Evolutionary conservation across 2,888 invertebrate genomes (phyloP).

Genomic region (Sesamia inferens): DNA sequence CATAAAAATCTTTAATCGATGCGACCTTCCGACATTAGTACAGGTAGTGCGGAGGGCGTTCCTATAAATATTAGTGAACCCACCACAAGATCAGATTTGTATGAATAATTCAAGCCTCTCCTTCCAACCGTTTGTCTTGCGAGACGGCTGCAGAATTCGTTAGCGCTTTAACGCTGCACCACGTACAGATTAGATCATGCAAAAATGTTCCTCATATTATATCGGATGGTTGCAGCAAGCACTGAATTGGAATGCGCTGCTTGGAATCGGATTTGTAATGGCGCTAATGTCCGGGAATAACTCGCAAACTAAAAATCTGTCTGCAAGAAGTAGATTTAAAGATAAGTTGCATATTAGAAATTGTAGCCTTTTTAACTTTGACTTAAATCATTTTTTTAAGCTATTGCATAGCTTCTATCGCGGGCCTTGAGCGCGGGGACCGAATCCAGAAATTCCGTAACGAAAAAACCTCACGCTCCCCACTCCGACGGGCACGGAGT

Average conservation of each 20-base stretch:
- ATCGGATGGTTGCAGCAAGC: conserved; percentile 44
- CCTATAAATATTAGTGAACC: conserved; percentile 53
- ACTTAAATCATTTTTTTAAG: too few species aligned
- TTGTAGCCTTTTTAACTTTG: too few species aligned
- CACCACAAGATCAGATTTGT: conserved; percentile 57
- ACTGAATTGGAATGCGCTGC: conserved; percentile 44
- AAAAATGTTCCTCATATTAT: conserved; percentile 56
- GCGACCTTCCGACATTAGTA: background rate
- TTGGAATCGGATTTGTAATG: background rate
- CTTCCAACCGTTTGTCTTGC: conserved; percentile 52
- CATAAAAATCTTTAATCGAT: background rate
- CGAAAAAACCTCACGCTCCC: too few species aligned
- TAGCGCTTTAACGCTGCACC: conserved; percentile 61
- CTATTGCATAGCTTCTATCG: too few species aligned
- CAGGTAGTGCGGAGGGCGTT: conserved; percentile 29
- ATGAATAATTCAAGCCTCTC: conserved; percentile 55
- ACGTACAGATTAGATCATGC: conserved; percentile 57
- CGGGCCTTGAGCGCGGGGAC: too few species aligned
- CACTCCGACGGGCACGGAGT: too few species aligned
- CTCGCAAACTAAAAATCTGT: conserved; percentile 3
- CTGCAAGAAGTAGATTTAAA: background rate
- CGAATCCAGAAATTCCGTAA: too few species aligned
- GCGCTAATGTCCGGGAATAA: conserved; percentile 25
- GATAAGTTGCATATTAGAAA: background rate
- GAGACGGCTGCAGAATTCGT: conserved; percentile 56